Percentiles rank a stretch among this genome's conserved stretches.
phyloP scores from a whole-genome alignment of 2,113 vertebrate genomes.

The Ramphastos sulfuratus region DNA sequence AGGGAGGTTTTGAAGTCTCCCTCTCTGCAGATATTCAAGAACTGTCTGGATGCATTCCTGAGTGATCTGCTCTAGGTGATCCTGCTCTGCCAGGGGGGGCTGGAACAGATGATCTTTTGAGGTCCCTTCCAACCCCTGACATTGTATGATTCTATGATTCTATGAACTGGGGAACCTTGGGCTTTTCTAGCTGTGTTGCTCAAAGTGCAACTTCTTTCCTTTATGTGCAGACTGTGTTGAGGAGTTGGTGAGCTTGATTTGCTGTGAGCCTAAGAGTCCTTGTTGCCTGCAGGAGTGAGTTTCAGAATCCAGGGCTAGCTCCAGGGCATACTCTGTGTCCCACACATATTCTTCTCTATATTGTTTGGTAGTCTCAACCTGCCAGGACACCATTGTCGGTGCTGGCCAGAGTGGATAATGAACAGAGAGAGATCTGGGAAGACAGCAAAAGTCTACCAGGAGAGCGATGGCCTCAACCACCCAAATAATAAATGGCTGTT shows the following conservation, averaged over 20 bases:
- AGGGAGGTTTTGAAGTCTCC: too few species aligned
- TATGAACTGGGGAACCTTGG: neutral
- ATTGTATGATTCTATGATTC: too few species aligned
- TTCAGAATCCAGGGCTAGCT: slow-evolving; percentile 14
- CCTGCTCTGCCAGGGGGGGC: too few species aligned
- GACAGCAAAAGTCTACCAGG: neutral
- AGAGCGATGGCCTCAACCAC: slow-evolving; percentile 11
- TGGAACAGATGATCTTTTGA: too few species aligned
- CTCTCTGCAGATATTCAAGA: too few species aligned
- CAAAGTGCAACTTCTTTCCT: neutral
- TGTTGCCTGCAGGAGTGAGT: neutral
- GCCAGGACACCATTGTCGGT: neutral
- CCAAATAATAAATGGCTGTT: slow-evolving; percentile 43
- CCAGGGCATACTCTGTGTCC: neutral
- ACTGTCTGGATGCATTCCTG: too few species aligned
- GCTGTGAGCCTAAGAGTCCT: neutral
- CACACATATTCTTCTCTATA: neutral
- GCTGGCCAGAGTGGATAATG: neutral
- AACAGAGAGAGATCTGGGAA: slow-evolving; percentile 19
- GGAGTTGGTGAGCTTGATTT: neutral
- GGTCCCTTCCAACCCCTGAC: too few species aligned
- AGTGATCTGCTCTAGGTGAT: too few species aligned
- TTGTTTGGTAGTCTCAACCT: neutral
- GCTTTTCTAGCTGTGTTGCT: neutral
- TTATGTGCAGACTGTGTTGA: neutral